A percentile compares a stretch with the other conserved stretches of the same genome.
Conservation (phyloP, 1,140 invertebrate species). For the Drosophila sulfurigaster region DNA sequence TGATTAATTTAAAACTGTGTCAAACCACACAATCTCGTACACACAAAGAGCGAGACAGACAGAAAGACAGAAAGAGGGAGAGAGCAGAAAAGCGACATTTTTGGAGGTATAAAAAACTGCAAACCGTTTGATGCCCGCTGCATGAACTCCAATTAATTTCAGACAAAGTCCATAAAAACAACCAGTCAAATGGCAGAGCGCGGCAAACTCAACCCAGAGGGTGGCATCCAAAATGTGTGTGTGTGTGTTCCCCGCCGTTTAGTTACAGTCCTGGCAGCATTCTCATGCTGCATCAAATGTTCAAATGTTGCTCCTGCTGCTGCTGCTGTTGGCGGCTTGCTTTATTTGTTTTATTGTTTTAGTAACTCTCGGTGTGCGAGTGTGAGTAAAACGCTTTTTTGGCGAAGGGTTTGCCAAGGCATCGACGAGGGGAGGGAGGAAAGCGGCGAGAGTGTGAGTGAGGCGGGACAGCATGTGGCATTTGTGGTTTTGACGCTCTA, state of each 20-base stretch:
- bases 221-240: not conserved
- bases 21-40: conserved; percentile 65
- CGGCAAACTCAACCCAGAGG: conserved; percentile 11
- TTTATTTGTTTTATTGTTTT: conserved; percentile 81
- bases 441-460: not conserved
- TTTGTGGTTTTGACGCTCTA: conserved; percentile 83
- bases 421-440: not conserved
- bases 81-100: conserved; percentile 45
- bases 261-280: conserved; percentile 1
- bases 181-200: conserved; percentile 56
- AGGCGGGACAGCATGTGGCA: conserved; percentile 73
- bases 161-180: conserved; percentile 79
- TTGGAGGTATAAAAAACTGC: conserved; percentile 57
- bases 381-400: conserved; percentile 17
- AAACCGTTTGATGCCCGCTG: conserved; percentile 67
- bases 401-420: not conserved
- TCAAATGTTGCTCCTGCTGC: conserved; percentile 68
- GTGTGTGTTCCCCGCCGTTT: conserved; percentile 6
- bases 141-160: conserved; percentile 81
- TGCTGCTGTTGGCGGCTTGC: conserved; percentile 53
- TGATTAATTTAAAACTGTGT: conserved; percentile 83
- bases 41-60: conserved; percentile 3
- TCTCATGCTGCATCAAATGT: conserved; percentile 70
- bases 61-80: no score
- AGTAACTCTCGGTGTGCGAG: conserved; percentile 33